Evolutionary conservation across 1,140 invertebrate species (phyloP).

Genomic region (Amphibalanus amphitrite): DNA sequence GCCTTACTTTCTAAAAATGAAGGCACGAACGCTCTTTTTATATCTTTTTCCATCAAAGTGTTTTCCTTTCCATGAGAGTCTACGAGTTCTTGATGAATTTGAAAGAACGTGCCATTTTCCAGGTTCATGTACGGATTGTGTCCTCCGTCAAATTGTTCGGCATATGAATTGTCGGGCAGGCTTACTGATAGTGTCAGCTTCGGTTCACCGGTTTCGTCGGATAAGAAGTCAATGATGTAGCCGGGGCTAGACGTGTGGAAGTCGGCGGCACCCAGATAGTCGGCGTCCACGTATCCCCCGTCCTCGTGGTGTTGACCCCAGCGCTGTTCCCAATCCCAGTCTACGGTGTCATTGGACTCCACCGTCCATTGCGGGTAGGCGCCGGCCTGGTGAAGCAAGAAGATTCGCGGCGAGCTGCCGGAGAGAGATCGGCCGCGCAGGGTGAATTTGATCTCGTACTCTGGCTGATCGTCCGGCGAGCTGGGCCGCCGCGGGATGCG

Average conservation of each 20-base stretch:
- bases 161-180: too few relatives aligned
- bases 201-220: too few relatives aligned
- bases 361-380: not conserved
- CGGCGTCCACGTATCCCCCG: not conserved
- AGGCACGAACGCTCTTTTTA: not conserved
- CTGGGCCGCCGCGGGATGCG: not conserved
- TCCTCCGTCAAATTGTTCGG: not conserved
- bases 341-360: not conserved
- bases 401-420: not conserved
- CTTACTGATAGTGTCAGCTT: not conserved
- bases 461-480: not conserved
- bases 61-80: not conserved
- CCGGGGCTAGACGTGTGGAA: not conserved
- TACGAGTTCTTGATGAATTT: not conserved
- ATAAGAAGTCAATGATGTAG: not conserved
- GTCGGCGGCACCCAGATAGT: not conserved
- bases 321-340: not conserved
- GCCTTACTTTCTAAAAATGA: not conserved
- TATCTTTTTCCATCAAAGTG: not conserved
- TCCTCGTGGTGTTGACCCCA: not conserved
- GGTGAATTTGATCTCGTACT: not conserved
- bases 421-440: not conserved
- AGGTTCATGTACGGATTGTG: not conserved
- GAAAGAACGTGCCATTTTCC: not conserved
- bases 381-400: not conserved